A percentile compares a stretch with the other conserved stretches of the same genome.
Evolutionary conservation across 2,888 invertebrate genomes (phyloP).

Genomic region (Punctoribates punctum): DNA sequence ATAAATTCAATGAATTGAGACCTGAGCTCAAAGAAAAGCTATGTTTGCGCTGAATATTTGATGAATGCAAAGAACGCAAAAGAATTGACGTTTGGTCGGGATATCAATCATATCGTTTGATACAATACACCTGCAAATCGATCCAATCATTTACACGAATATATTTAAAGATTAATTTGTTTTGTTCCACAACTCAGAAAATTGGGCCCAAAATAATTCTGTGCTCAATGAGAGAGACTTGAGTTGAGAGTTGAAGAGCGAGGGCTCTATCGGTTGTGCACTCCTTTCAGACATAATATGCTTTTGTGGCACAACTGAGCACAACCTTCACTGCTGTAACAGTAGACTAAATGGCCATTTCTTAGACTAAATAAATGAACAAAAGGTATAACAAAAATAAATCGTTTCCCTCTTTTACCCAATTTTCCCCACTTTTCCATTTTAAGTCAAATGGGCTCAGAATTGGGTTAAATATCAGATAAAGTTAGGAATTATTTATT

Average conservation of each 20-base stretch:
- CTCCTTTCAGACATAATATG: slow-evolving; percentile 32
- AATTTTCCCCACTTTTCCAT: background rate
- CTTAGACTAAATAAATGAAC: slow-evolving; percentile 28
- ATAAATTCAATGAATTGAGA: slow-evolving; percentile 24
- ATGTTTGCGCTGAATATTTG: slow-evolving; percentile 5
- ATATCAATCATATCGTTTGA: slow-evolving; percentile 30
- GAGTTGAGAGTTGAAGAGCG: background rate
- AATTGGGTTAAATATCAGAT: slow-evolving; percentile 13
- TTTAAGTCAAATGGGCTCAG: background rate
- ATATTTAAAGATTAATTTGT: slow-evolving; percentile 25
- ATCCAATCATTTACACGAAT: slow-evolving; percentile 8
- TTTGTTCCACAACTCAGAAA: slow-evolving; percentile 10
- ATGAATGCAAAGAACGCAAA: slow-evolving; percentile 17
- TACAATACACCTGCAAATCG: slow-evolving; percentile 32
- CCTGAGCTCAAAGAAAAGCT: background rate
- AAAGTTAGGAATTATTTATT: slow-evolving; percentile 21
- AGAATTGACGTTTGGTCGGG: slow-evolving; percentile 13
- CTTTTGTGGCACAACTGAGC: slow-evolving; percentile 6
- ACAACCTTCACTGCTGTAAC: slow-evolving; percentile 12
- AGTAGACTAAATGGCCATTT: slow-evolving; percentile 19
- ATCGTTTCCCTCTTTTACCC: too few relatives aligned
- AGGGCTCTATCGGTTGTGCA: slow-evolving; percentile 4
- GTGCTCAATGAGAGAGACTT: background rate
- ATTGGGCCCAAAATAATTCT: too few relatives aligned
- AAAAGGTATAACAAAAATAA: slow-evolving; percentile 17